These are phyloP conservation scores for Rhagium mordax DNA, from an alignment of 2,888 invertebrate species.

Conservation along the genomic window DNA sequence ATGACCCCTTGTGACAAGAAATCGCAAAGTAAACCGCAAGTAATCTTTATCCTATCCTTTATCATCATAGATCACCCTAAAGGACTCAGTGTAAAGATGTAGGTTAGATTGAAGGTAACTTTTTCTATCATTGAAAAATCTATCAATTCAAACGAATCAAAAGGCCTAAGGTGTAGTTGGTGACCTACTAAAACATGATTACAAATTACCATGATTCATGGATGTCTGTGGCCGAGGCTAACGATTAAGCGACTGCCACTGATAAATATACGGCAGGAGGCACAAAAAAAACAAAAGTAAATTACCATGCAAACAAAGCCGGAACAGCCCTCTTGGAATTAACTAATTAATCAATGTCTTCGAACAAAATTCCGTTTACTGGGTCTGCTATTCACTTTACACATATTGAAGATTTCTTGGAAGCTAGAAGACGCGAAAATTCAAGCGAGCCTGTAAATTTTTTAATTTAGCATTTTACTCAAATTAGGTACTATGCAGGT, in stretches of 20 bases:
- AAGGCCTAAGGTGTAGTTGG: neutral
- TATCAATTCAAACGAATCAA: neutral
- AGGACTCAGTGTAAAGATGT: neutral
- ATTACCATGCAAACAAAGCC: neutral
- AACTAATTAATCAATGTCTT: slow-evolving; percentile 3
- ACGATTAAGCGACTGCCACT: neutral
- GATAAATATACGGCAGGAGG: neutral
- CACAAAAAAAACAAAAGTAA: neutral
- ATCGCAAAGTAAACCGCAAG: neutral
- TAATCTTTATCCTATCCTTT: no score
- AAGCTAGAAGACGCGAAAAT: neutral
- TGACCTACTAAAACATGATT: no score
- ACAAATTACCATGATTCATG: slow-evolving; percentile 12
- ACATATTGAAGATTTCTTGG: neutral
- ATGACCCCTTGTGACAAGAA: neutral
- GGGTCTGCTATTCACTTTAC: neutral
- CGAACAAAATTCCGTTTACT: neutral
- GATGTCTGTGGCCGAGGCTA: slow-evolving; percentile 6
- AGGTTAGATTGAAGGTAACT: neutral
- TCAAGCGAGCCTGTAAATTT: no score
- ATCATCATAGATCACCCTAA: neutral
- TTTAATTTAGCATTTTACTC: no score
- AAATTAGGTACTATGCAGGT: no score
- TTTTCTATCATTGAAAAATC: neutral
- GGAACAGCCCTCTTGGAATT: neutral